Evolutionary conservation across 2,888 invertebrate species (phyloP), one percentile per base, ranked within the genome.

Genomic region (Cantharis lateralis): DNA sequence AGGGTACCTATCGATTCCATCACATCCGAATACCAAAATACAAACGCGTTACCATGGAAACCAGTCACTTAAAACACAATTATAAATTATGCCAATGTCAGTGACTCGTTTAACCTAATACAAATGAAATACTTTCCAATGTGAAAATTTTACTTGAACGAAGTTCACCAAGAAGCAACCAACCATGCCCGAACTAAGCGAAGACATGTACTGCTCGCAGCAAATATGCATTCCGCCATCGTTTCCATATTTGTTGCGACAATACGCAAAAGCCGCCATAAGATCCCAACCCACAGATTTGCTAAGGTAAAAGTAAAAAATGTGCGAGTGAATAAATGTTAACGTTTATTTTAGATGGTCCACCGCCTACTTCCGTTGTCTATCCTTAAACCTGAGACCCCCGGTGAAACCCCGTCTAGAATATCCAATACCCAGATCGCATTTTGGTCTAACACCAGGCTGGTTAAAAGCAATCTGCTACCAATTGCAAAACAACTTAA

Each of bases 261-360:
- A 95, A 84, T 97, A 93, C 84, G 96, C 96, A 64, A 97, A 97
- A 90, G 96, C 96, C 32, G 97, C 96, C 0, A 96, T 97, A 75
- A 92, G 95, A 83, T 96, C 96, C 3, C 97, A 97, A 86, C 97
- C 97, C 0, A 93, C 93, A 81, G 97, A 97, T 89, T 90, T 97
- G 0, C 90, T 97, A 0, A 89, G 88, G 88, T 88, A 84, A 85
- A 84, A 72, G 61, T 15, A 9, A 18, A 20, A 16, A 20, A 20
- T 32, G n/a, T 16, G 18, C 9, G n/a, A n/a, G n/a, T n/a, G 15
- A 68, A 15, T 32, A 18, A 62, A 69, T 15, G 16, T 20, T 13
- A 15, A 26, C 10, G 10, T 62, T n/a, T 15, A 7, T 71, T 75
- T 70, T 61, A 91, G 92, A 80, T 97, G 97, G 97, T 95, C 96